Conservation (phyloP, 2,113 vertebrate species). For the Ariopsis seemanni region DNA sequence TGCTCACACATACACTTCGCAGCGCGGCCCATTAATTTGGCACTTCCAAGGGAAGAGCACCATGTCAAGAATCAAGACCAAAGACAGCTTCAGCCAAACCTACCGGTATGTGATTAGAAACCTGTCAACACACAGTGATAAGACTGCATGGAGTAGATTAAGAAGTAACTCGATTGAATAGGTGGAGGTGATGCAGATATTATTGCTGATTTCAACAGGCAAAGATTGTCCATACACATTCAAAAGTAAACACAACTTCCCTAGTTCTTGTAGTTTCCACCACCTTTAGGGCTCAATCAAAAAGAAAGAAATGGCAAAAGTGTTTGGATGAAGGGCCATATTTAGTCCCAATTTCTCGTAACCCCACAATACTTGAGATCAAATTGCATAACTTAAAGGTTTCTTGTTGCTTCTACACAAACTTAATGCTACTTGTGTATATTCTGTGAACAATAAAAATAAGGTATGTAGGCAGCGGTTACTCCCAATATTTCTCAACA, state of each 20-base stretch:
- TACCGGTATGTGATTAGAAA: conserved; percentile 36
- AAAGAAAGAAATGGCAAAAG: neutral
- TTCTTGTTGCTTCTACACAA: conserved; percentile 6
- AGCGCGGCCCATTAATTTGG: conserved; percentile 48
- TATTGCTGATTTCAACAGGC: neutral
- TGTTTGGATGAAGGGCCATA: conserved; percentile 18
- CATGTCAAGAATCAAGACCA: conserved; percentile 40
- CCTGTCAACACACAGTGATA: conserved; percentile 8
- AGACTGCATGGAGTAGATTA: conserved; percentile 11
- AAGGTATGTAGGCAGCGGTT: conserved; percentile 20
- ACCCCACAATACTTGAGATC: neutral
- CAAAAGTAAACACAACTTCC: conserved; percentile 4
- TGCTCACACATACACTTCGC: conserved; percentile 29
- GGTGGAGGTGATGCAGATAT: neutral
- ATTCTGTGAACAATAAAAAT: conserved; percentile 49
- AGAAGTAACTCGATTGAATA: neutral
- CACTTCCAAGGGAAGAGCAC: conserved; percentile 38
- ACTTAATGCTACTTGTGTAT: conserved; percentile 33
- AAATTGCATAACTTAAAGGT: conserved; percentile 25
- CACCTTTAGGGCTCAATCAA: neutral
- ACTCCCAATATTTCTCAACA: neutral
- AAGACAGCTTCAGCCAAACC: conserved; percentile 31
- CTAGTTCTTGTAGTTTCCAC: neutral
- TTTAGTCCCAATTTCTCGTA: conserved; percentile 25
- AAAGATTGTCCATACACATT: neutral